phyloP scores from a whole-genome alignment of 2,888 invertebrate species.

The Platycheirus albimanus region DNA sequence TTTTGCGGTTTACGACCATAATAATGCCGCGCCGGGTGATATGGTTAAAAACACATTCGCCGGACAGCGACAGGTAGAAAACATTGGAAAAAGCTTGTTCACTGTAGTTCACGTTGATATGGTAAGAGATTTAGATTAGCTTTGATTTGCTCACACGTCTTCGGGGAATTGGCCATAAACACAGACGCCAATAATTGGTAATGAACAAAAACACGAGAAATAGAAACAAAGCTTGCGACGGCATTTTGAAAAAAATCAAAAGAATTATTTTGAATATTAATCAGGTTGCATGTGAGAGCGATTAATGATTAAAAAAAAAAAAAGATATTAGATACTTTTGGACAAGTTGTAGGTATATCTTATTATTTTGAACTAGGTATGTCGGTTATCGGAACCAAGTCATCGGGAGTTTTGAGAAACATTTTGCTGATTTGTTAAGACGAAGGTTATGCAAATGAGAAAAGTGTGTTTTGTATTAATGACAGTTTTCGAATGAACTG shows the following conservation, averaged over 20 bases:
- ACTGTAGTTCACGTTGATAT: too few relatives aligned
- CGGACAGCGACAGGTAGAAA: constrained; percentile 73
- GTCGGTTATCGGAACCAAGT: constrained; percentile 65
- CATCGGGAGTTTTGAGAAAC: constrained; percentile 58
- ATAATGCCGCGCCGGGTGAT: constrained; percentile 3
- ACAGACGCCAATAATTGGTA: constrained; percentile 68
- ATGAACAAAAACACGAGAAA: constrained; percentile 27
- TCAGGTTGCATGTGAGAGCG: constrained; percentile 73
- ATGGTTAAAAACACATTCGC: constrained; percentile 51
- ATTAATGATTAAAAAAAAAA: constrained; percentile 58
- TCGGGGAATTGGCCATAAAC: constrained; percentile 62
- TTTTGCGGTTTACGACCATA: constrained; percentile 58
- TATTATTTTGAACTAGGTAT: constrained; percentile 5
- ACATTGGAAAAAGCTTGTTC: constrained; percentile 34
- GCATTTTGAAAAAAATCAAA: constrained; percentile 65
- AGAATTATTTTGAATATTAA: constrained; percentile 74
- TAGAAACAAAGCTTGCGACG: constrained; percentile 44
- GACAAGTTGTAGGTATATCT: constrained; percentile 21
- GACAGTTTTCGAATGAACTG: constrained; percentile 48
- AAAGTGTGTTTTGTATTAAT: constrained; percentile 45
- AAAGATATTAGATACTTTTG: too few relatives aligned
- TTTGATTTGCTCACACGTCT: constrained; percentile 72
- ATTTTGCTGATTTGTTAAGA: constrained; percentile 67
- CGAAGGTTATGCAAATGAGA: constrained; percentile 67
- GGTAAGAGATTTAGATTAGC: constrained; percentile 58